Evolutionary conservation across 2,888 invertebrate genomes (phyloP), one percentile per base, ranked within the genome.

Genomic region (Cotesia congregata): DNA sequence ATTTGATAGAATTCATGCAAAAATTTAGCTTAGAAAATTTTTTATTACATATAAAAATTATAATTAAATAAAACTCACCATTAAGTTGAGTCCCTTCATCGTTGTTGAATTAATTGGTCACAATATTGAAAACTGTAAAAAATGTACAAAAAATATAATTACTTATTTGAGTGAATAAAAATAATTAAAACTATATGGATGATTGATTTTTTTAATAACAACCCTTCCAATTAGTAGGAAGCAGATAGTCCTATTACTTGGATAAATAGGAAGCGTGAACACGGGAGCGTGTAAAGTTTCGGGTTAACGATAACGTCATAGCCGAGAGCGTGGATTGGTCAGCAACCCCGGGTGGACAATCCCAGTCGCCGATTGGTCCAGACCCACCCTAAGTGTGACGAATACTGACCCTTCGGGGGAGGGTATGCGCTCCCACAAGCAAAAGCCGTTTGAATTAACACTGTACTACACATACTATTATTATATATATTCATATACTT

Each of bases 281-380:
- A 50, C 12, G 12, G 9, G 50, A 9, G 9, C 9, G 9, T 3
- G 12, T 12, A 50, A 50, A 50, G 50, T 7, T 6, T 50, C 7
- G 50, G 7, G 12, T 7, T 50, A 50, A 75, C 62, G 72, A 78
- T 75, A 81, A 65, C 67, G 62, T 74, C 75, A 71, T 67, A 67
- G 78, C 75, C 78, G 81, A 79, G 83, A 79, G 80, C 79, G 80
- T 85, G 86, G 84, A 89, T 89, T 89, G 89, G 89, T 88, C 89
- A 89, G 84, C 82, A 77, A 74, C 81, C 82, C 82, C 80, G 84
- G 85, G 85, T 86, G 88, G 85, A 85, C 84, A 85, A 84, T 84
- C 86, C 84, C 83, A 83, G 84, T 83, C 78, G 82, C 76, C 83
- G 84, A 89, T 89, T 89, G 89, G 89, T 85, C 85, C 83, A 83